Evolutionary conservation across 1,140 invertebrate species (phyloP).

Genomic region (Gonioctena quinquepunctata): DNA sequence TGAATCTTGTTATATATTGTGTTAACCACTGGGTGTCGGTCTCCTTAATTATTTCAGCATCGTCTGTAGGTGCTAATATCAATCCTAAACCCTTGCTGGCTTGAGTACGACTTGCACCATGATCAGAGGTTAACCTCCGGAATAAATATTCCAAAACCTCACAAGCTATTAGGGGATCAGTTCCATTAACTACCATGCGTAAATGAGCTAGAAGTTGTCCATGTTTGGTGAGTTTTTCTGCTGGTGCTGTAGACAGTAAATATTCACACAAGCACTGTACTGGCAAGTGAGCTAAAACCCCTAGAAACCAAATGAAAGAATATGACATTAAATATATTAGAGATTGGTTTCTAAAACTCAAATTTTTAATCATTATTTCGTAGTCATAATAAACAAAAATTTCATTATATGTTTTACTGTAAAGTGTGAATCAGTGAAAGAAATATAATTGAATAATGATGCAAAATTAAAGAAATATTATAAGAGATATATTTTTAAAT

Average conservation of each 20-base stretch:
- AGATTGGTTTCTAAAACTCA: too few species aligned
- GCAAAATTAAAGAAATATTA: too few species aligned
- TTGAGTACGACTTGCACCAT: conserved; percentile 73
- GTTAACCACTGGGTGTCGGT: conserved; percentile 71
- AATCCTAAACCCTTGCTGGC: conserved; percentile 72
- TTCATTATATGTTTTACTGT: too few species aligned
- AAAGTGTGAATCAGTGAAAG: too few species aligned
- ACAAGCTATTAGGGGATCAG: conserved; percentile 66
- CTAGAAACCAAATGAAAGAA: background rate
- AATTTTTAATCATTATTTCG: too few species aligned
- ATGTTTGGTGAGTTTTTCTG: conserved; percentile 71
- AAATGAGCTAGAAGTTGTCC: conserved; percentile 81
- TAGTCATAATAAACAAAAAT: too few species aligned
- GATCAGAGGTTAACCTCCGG: conserved; percentile 80
- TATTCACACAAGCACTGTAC: conserved; percentile 97
- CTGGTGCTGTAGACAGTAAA: conserved; percentile 74
- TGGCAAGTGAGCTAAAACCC: conserved; percentile 79
- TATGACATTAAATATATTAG: too few species aligned
- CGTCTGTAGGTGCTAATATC: conserved; percentile 58
- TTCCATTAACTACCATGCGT: conserved; percentile 66
- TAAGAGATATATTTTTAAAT: too few species aligned
- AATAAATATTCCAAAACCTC: conserved; percentile 94
- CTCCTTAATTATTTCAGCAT: conserved; percentile 41
- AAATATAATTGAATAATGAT: too few species aligned
- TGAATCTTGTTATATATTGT: conserved; percentile 73